A percentile compares a stretch with the other conserved stretches of the same genome.
Conservation (phyloP, 2,797 vertebrate species). For the Huso huso region DNA sequence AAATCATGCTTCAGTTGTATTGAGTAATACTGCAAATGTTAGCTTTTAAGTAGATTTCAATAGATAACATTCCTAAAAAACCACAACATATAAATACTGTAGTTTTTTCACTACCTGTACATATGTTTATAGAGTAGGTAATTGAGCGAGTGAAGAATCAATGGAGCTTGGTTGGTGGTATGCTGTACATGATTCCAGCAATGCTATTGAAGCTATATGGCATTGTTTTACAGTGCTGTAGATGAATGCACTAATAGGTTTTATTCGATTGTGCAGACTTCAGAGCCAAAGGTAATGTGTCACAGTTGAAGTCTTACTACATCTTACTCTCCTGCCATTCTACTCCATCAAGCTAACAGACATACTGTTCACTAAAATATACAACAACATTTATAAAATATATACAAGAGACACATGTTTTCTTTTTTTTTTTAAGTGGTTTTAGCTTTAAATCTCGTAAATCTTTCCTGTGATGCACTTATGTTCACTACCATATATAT, state of each 20-base stretch:
- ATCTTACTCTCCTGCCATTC: constrained; percentile 39
- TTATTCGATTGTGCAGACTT: constrained; percentile 37
- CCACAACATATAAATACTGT: neutral
- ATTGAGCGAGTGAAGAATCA: constrained; percentile 3
- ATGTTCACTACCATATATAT: neutral
- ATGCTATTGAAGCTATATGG: constrained; percentile 13
- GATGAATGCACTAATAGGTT: constrained; percentile 49
- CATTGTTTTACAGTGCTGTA: constrained; percentile 27
- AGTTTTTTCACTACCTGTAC: neutral
- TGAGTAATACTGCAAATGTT: too few species aligned
- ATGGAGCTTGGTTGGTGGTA: neutral
- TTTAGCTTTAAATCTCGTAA: too few species aligned
- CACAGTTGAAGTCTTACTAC: constrained; percentile 49
- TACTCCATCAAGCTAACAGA: constrained; percentile 45
- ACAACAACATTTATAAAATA: too few species aligned
- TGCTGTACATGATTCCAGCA: neutral
- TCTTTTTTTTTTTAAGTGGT: too few species aligned
- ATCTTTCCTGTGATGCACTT: too few species aligned
- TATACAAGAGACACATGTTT: too few species aligned
- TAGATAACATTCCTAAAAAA: neutral
- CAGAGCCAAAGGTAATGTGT: constrained; percentile 54
- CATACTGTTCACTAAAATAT: too few species aligned
- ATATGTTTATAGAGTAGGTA: neutral
- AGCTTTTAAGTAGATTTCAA: neutral
- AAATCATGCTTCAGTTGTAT: too few species aligned